These are phyloP conservation scores for Gymnobelideus leadbeateri DNA, from an alignment of 2,113 vertebrate genomes.

Conservation along the genomic window DNA sequence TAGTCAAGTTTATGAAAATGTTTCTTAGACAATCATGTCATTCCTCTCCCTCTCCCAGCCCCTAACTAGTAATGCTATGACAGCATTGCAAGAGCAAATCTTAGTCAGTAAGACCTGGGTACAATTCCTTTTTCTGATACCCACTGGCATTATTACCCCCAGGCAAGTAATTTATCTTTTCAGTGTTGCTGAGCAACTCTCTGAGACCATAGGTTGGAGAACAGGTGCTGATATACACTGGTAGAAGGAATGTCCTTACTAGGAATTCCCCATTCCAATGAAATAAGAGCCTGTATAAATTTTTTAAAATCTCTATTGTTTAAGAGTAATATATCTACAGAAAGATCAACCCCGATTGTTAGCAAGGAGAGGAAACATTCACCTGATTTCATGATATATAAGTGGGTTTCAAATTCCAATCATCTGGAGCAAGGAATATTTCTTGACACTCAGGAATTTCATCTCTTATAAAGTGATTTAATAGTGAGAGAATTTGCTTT, in stretches of 20 bases:
- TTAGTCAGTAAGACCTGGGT: not conserved
- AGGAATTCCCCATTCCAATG: not conserved
- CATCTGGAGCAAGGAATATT: not conserved
- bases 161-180: not conserved
- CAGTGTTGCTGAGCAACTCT: not conserved
- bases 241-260: not conserved
- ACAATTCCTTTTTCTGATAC: not conserved
- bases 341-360: not conserved
- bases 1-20: not conserved
- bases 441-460: not conserved
- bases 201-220: not conserved
- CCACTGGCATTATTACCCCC: not conserved
- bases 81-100: not conserved
- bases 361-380: not conserved
- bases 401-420: not conserved
- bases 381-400: not conserved
- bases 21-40: not conserved
- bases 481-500: not conserved
- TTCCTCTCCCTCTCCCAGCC: not conserved
- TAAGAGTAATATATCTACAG: not conserved
- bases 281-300: not conserved
- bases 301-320: not conserved
- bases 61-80: not conserved
- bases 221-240: not conserved
- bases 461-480: not conserved